phyloP scores from a whole-genome alignment of 2,113 vertebrate species.

The Lepisosteus oculatus region DNA sequence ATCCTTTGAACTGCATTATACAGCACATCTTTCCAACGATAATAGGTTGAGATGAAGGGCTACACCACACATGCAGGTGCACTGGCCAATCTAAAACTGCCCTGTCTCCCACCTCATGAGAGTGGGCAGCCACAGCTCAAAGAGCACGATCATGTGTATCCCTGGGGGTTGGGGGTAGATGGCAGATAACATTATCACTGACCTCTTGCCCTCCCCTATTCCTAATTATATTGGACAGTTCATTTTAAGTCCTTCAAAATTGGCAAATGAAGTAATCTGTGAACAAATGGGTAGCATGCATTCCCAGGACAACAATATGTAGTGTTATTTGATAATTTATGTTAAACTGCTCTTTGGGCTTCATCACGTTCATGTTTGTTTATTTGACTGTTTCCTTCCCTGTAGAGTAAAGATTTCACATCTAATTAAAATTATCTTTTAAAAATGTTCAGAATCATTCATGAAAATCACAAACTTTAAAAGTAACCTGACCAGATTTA shows the following conservation, averaged over 20 bases:
- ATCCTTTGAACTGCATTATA: no score
- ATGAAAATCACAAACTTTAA: no score
- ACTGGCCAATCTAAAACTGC: not conserved
- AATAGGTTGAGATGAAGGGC: no score
- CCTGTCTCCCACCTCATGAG: conserved; percentile 23
- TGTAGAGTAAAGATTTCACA: not conserved
- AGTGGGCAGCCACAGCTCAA: conserved; percentile 45
- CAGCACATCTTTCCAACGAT: no score
- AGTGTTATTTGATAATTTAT: conserved; percentile 40
- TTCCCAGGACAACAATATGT: conserved; percentile 39
- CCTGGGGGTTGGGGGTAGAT: not conserved
- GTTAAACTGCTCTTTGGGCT: conserved; percentile 12
- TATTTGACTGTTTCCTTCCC: not conserved
- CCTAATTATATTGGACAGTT: conserved; percentile 37
- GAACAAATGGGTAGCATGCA: conserved; percentile 55
- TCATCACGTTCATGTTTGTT: conserved; percentile 4
- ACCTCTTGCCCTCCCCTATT: conserved; percentile 9
- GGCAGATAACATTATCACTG: not conserved
- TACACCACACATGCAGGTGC: no score
- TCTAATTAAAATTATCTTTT: no score
- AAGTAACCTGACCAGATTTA: no score
- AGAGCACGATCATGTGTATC: not conserved
- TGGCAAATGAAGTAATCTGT: conserved; percentile 55
- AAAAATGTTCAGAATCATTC: no score
- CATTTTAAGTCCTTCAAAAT: conserved; percentile 45